Evolutionary conservation across 2,797 vertebrate genomes (phyloP), one percentile per base, ranked within the genome.

Genomic region (Sparus aurata): DNA sequence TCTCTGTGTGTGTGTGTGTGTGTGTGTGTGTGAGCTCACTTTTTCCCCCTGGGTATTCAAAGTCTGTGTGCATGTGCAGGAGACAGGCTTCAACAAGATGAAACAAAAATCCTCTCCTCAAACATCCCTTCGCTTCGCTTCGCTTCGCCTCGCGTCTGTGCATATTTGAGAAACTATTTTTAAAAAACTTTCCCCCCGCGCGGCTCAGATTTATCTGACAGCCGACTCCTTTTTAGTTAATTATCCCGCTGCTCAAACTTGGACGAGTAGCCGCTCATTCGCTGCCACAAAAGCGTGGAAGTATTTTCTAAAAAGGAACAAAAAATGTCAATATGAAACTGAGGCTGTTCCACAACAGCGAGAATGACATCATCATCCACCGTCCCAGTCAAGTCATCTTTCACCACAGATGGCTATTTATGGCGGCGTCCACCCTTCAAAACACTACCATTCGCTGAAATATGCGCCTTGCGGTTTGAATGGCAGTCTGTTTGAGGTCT

Each of bases 401-500:
- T 68, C 34, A 23, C 85, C 89, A 69, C 88, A 86, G 72, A 70
- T 68, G 65, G 80, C 79, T 90, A 86, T 89, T 89, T 87, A 69
- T 75, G 77, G 80, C 17, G 62, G 64, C 15, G 12, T 84, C 85
- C 84, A 73, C 69, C 80, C 87, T 83, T 68, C 38, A 79, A 77
- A 89, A 86, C 73, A 67, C 80, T 69, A 77, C 70, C 67, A 70
- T 76, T 62, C 20, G 17, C 71, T 70, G 73, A 74, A 89, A 73
- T 69, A 75, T 79, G 79, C 23, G 17, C 64, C 49, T 43, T 87
- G 84, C 83, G 83, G 85, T 80, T 86, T 80, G 49, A 79, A 74
- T 62, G 20, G 23, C 50, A 75, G 78, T 73, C 75, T 22, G 64
- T 83, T 75, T 67, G 82, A 87, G 65, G 71, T 80, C 77, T 82